A percentile compares a stretch with the other conserved stretches of the same genome.
Conservation (phyloP, 2,113 vertebrate species). For the Oreochromis aureus region DNA sequence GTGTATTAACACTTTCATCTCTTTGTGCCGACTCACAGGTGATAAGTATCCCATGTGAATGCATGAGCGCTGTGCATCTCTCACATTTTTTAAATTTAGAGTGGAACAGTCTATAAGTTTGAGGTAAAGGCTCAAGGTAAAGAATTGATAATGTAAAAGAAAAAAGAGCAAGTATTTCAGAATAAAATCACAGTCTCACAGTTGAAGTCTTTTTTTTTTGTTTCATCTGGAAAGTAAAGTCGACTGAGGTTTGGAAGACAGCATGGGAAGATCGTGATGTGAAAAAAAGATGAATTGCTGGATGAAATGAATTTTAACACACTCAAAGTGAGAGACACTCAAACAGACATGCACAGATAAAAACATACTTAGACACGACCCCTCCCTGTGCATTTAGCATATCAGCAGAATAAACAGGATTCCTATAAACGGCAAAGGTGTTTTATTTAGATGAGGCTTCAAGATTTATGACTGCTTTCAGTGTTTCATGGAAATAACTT, state of each 20-base stretch:
- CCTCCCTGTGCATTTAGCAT: constrained; percentile 8
- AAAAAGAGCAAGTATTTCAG: not conserved
- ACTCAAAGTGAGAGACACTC: not conserved
- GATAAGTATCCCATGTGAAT: constrained; percentile 39
- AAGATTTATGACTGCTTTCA: constrained; percentile 35
- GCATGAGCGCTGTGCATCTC: constrained; percentile 19
- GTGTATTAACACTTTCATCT: not conserved
- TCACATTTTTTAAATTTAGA: constrained; percentile 24
- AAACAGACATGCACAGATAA: not conserved
- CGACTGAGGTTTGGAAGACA: not conserved
- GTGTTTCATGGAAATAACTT: constrained; percentile 40
- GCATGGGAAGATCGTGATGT: not conserved
- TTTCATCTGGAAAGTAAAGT: not conserved
- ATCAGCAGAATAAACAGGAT: constrained; percentile 27
- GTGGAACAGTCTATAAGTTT: constrained; percentile 31
- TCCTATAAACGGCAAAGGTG: not conserved
- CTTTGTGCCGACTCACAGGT: not conserved
- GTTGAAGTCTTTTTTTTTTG: not conserved
- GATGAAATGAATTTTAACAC: not conserved
- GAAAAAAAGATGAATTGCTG: not conserved
- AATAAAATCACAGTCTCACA: not conserved
- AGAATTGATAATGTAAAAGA: not conserved
- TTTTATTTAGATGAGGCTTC: constrained; percentile 35
- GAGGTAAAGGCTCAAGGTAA: not conserved
- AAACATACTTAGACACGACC: not conserved